phyloP scores from a whole-genome alignment of 2,797 vertebrate species.

The Microctenopoma steveboyesi region DNA sequence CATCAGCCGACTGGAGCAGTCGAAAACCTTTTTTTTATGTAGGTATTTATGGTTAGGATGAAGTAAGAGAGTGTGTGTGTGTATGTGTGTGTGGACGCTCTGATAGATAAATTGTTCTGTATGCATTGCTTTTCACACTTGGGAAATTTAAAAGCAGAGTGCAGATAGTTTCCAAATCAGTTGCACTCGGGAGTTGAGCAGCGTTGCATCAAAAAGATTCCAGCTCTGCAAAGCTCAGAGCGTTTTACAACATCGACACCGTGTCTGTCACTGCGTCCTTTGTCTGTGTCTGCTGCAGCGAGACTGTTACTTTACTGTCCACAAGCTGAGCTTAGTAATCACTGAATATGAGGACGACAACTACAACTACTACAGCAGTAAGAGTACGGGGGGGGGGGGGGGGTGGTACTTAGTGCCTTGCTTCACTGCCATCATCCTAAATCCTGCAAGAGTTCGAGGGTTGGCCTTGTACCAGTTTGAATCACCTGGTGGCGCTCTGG shows the following conservation, averaged over 20 bases:
- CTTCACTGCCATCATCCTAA: too few relatives aligned
- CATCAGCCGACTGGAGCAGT: conserved; percentile 44
- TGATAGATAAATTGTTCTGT: conserved; percentile 70
- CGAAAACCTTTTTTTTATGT: conserved; percentile 7
- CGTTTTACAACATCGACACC: conserved; percentile 28
- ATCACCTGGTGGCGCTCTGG: too few relatives aligned
- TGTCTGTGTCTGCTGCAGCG: too few relatives aligned
- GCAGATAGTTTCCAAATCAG: conserved; percentile 73
- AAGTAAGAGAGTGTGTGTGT: not conserved
- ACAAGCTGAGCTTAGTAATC: not conserved
- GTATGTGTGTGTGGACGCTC: conserved; percentile 14
- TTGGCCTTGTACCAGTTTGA: too few relatives aligned
- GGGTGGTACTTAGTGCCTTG: not conserved
- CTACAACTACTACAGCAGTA: not conserved
- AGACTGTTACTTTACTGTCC: too few relatives aligned
- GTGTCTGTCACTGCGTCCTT: not conserved
- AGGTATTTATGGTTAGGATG: conserved; percentile 1
- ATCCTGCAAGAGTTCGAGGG: too few relatives aligned
- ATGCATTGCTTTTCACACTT: conserved; percentile 75
- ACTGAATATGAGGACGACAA: not conserved
- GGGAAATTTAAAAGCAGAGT: conserved; percentile 70
- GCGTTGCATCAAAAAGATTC: conserved; percentile 52
- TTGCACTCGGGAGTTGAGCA: conserved; percentile 37
- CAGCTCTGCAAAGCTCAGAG: conserved; percentile 24
- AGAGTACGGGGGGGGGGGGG: not conserved